A percentile compares a stretch with the other conserved stretches of the same genome.
These are phyloP conservation scores for Abrostola tripartita DNA, from an alignment of 2,888 invertebrate genomes.

Conservation along the genomic window DNA sequence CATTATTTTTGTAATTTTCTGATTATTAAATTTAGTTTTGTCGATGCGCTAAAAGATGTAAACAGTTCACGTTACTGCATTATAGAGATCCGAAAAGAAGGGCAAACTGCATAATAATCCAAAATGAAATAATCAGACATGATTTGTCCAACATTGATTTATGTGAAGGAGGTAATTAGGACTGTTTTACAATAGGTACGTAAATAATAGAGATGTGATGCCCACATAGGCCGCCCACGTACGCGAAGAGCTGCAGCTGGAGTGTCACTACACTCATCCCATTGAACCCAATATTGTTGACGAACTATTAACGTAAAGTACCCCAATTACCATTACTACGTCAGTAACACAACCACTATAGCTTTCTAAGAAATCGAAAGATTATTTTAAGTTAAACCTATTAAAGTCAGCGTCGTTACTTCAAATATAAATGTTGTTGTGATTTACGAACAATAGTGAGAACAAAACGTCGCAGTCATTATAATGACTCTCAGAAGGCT, in stretches of 20 bases:
- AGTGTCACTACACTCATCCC: conserved; percentile 8
- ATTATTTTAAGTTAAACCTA: conserved; percentile 6
- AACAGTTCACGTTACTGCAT: no score
- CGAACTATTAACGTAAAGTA: conserved; percentile 5
- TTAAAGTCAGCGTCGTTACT: neutral
- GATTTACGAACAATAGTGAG: conserved; percentile 1
- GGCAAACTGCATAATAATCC: no score
- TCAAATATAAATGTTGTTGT: neutral
- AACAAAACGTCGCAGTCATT: conserved; percentile 7
- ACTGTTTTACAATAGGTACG: neutral
- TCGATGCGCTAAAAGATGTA: no score
- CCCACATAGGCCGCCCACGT: neutral
- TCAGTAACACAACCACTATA: conserved; percentile 3
- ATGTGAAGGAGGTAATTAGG: no score
- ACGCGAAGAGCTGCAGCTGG: neutral
- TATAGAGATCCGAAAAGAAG: no score
- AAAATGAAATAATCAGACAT: no score
- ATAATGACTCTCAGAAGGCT: conserved; percentile 7
- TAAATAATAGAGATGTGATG: neutral
- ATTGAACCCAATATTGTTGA: conserved; percentile 11
- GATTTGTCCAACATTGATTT: no score
- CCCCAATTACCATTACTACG: neutral
- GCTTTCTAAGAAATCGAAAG: conserved; percentile 2
- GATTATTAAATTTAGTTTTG: no score
- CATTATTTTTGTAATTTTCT: no score